These are phyloP conservation scores for Crenichthys baileyi DNA, from an alignment of 2,797 vertebrate species.

Conservation along the genomic window DNA sequence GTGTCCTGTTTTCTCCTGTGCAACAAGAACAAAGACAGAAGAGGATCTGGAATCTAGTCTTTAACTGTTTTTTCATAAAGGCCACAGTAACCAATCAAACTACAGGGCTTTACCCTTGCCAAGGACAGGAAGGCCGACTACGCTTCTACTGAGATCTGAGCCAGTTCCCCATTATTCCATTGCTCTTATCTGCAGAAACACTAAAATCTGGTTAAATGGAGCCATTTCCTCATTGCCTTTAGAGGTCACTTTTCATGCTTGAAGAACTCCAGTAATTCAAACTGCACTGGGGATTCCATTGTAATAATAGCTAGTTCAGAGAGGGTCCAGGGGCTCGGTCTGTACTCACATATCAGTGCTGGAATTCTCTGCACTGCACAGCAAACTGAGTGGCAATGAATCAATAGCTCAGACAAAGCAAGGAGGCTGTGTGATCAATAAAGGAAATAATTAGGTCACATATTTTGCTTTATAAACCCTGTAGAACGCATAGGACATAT, in stretches of 20 bases:
- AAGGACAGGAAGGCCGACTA: slow-evolving; percentile 66
- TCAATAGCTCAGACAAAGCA: slow-evolving; percentile 45
- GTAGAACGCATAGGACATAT: slow-evolving; percentile 47
- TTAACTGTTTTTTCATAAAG: slow-evolving; percentile 35
- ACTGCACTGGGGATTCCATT: slow-evolving; percentile 63
- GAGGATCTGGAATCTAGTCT: slow-evolving; percentile 30
- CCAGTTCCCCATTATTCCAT: slow-evolving; percentile 75
- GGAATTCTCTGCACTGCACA: slow-evolving; percentile 44
- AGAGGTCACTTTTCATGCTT: slow-evolving; percentile 79
- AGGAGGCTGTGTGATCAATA: slow-evolving; percentile 43
- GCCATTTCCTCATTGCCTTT: slow-evolving; percentile 81
- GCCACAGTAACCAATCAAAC: slow-evolving; percentile 57
- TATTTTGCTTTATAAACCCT: slow-evolving; percentile 54
- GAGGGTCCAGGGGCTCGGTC: slow-evolving; percentile 50
- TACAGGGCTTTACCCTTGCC: slow-evolving; percentile 71
- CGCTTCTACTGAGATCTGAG: slow-evolving; percentile 72
- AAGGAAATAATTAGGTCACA: slow-evolving; percentile 45
- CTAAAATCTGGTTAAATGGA: slow-evolving; percentile 81
- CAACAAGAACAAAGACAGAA: slow-evolving; percentile 52
- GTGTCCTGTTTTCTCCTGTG: slow-evolving; percentile 39
- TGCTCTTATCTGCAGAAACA: slow-evolving; percentile 81
- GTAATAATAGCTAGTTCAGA: slow-evolving; percentile 61
- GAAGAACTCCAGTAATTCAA: slow-evolving; percentile 70
- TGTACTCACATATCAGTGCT: slow-evolving; percentile 52
- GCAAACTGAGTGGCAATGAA: slow-evolving; percentile 40